Percentiles rank a stretch among this genome's conserved stretches.
These are phyloP conservation scores for Teleopsis dalmanni DNA, from an alignment of 1,140 invertebrate genomes.

Conservation along the genomic window DNA sequence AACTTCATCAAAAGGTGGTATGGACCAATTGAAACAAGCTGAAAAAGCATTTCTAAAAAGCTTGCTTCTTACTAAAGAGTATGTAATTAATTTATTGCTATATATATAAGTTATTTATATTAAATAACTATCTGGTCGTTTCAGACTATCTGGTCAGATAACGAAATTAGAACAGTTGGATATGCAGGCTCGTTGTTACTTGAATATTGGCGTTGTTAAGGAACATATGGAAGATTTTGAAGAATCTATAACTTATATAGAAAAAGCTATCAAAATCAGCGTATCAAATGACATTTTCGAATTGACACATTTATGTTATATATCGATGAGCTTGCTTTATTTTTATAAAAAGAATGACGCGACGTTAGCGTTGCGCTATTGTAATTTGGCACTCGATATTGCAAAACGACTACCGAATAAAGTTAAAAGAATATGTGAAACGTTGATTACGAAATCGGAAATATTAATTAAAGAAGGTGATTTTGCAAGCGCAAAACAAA, in stretches of 20 bases:
- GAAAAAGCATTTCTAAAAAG: slow-evolving; percentile 71
- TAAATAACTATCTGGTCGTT: slow-evolving; percentile 1
- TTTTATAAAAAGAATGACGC: slow-evolving; percentile 48
- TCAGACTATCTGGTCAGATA: slow-evolving; percentile 52
- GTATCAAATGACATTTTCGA: slow-evolving; percentile 66
- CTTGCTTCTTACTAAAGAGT: slow-evolving; percentile 68
- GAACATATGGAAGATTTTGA: slow-evolving; percentile 61
- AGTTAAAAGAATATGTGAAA: slow-evolving; percentile 53
- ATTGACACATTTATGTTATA: slow-evolving; percentile 68
- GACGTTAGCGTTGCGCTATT: slow-evolving; percentile 29
- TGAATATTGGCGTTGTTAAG: slow-evolving; percentile 78
- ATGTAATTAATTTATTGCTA: slow-evolving; percentile 12
- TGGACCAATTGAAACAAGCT: slow-evolving; percentile 55
- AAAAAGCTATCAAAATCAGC: slow-evolving; percentile 63
- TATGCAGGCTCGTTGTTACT: slow-evolving; percentile 73
- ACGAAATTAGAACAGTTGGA: slow-evolving; percentile 63
- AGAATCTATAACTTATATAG: slow-evolving; percentile 56
- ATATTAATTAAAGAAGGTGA: slow-evolving; percentile 59
- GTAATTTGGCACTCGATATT: slow-evolving; percentile 60
- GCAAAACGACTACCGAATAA: slow-evolving; percentile 56
- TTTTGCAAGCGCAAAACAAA: slow-evolving; percentile 61
- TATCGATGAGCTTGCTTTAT: slow-evolving; percentile 57
- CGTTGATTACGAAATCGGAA: slow-evolving; percentile 53
- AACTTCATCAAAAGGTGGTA: slow-evolving; percentile 31
- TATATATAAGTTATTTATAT: background rate